Conservation (phyloP, 2,888 invertebrate species). For the Globia sparganii region DNA sequence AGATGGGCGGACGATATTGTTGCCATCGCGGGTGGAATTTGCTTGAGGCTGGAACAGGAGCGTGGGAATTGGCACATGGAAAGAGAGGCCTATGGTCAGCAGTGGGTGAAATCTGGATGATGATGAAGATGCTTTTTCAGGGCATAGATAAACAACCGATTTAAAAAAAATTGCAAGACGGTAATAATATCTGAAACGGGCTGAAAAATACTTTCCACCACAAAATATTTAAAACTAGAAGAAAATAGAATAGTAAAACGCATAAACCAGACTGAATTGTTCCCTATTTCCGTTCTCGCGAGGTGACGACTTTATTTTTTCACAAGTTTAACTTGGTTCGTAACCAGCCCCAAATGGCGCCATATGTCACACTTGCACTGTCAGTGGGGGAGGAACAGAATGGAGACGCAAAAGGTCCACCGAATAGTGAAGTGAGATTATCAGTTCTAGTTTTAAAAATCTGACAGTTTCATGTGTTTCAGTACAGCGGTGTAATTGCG, state of each 20-base stretch:
- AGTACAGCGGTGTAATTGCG: no score
- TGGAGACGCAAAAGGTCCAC: slow-evolving; percentile 19
- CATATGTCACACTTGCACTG: slow-evolving; percentile 57
- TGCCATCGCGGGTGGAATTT: not conserved
- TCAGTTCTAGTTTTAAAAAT: not conserved
- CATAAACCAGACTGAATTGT: slow-evolving; percentile 16
- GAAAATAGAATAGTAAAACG: slow-evolving; percentile 14
- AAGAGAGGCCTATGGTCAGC: no score
- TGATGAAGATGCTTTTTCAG: not conserved
- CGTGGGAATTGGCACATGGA: no score
- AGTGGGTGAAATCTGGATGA: no score
- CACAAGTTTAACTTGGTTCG: slow-evolving; percentile 44
- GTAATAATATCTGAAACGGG: not conserved
- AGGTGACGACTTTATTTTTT: slow-evolving; percentile 53
- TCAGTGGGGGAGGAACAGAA: not conserved
- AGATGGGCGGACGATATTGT: not conserved
- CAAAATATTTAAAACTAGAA: not conserved
- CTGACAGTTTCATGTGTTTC: not conserved
- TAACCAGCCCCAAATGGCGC: slow-evolving; percentile 45
- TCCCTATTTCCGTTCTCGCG: slow-evolving; percentile 11
- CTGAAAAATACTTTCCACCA: not conserved
- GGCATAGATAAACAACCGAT: not conserved
- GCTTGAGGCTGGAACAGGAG: no score
- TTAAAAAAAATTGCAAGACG: not conserved
- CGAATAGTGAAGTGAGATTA: not conserved